These are phyloP conservation scores for Diabrotica virgifera DNA, from an alignment of 1,140 invertebrate genomes.

Conservation along the genomic window DNA sequence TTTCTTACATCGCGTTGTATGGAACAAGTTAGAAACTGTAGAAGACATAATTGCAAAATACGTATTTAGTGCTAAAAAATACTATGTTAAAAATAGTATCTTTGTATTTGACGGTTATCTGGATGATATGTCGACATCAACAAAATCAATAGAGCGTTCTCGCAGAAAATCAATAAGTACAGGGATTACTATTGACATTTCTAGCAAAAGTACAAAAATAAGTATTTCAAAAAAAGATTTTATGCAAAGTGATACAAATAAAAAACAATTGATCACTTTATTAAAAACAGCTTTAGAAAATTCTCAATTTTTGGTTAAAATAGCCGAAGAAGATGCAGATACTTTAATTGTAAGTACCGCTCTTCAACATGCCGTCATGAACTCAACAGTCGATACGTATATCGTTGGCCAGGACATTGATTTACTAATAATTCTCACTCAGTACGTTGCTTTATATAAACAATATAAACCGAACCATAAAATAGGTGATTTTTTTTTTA, in stretches of 20 bases:
- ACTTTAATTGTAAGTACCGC: slow-evolving; percentile 41
- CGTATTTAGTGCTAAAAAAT: slow-evolving; percentile 21
- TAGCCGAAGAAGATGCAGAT: slow-evolving; percentile 41
- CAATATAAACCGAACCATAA: too few relatives aligned
- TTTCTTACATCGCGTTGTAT: slow-evolving; percentile 37
- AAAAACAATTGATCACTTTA: slow-evolving; percentile 38
- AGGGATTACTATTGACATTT: slow-evolving; percentile 33
- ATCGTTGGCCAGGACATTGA: not conserved
- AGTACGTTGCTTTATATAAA: not conserved
- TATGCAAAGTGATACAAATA: slow-evolving; percentile 40
- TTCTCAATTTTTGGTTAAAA: slow-evolving; percentile 33
- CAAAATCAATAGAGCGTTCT: slow-evolving; percentile 26
- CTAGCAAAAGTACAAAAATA: slow-evolving; percentile 27
- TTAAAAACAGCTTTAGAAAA: slow-evolving; percentile 33
- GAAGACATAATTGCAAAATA: slow-evolving; percentile 36
- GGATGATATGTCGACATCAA: not conserved
- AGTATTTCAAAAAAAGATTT: slow-evolving; percentile 34
- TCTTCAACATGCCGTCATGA: slow-evolving; percentile 35
- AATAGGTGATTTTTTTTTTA: too few relatives aligned
- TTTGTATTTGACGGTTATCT: slow-evolving; percentile 42
- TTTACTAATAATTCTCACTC: slow-evolving; percentile 19
- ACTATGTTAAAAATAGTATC: slow-evolving; percentile 33
- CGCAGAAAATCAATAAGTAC: slow-evolving; percentile 34
- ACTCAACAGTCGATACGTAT: slow-evolving; percentile 10
- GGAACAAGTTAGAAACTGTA: slow-evolving; percentile 39